These are phyloP conservation scores for Chrysolina haemoptera DNA, from an alignment of 2,888 invertebrate genomes.

Conservation along the genomic window DNA sequence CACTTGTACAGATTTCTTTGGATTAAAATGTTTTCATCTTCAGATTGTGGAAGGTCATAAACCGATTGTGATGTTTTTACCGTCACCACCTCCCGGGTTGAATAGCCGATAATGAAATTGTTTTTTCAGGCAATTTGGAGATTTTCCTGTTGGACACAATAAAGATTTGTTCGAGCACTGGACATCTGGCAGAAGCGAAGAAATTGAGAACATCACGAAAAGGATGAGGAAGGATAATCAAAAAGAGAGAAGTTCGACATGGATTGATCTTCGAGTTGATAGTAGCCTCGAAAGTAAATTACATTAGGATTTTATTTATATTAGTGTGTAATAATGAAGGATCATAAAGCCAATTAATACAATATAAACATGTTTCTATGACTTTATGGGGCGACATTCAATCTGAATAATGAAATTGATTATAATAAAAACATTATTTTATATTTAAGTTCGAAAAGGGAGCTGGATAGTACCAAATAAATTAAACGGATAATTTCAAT, in stretches of 20 bases:
- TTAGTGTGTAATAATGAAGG: conserved; percentile 10
- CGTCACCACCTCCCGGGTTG: too few species aligned
- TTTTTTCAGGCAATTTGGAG: conserved; percentile 10
- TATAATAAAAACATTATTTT: too few species aligned
- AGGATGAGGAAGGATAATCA: neutral
- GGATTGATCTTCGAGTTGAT: neutral
- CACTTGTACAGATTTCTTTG: too few species aligned
- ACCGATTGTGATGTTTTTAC: too few species aligned
- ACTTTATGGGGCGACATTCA: too few species aligned
- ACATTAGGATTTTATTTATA: neutral
- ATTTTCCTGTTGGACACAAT: conserved; percentile 12
- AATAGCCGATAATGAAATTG: neutral
- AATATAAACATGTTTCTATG: neutral
- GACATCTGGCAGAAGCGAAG: conserved; percentile 22
- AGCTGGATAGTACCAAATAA: too few species aligned
- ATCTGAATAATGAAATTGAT: too few species aligned
- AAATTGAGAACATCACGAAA: conserved; percentile 14
- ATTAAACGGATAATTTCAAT: too few species aligned
- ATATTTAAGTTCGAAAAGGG: too few species aligned
- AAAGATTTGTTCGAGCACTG: conserved; percentile 25
- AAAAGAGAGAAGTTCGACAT: neutral
- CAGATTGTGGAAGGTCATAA: too few species aligned
- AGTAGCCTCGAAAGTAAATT: neutral
- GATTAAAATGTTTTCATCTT: too few species aligned
- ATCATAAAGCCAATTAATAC: conserved; percentile 2